These are phyloP conservation scores for Standfussiana lucernea DNA, from an alignment of 2,888 invertebrate species.

Conservation along the genomic window DNA sequence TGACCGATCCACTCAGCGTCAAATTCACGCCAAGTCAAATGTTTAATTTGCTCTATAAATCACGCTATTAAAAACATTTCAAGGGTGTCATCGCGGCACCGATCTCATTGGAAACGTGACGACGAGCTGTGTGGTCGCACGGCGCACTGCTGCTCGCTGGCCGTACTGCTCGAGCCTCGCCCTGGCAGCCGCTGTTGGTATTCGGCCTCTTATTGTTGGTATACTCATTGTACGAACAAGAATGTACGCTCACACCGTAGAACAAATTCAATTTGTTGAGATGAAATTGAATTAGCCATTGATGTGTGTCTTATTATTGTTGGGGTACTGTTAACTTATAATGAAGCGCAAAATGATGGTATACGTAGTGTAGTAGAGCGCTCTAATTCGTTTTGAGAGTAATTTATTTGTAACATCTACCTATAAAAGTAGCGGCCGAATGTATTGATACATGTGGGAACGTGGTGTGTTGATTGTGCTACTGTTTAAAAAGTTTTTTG, in stretches of 20 bases:
- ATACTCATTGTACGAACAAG: slow-evolving; percentile 78
- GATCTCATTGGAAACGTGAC: slow-evolving; percentile 89
- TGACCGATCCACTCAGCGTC: slow-evolving; percentile 89
- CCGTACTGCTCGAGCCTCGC: slow-evolving; percentile 27
- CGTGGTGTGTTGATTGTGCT: slow-evolving; percentile 42
- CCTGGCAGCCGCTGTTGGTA: slow-evolving; percentile 74
- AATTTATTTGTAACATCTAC: slow-evolving; percentile 52
- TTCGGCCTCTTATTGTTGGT: slow-evolving; percentile 78
- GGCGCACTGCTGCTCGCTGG: slow-evolving; percentile 59
- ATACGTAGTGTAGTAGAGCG: slow-evolving; percentile 24
- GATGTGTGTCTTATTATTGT: slow-evolving; percentile 69
- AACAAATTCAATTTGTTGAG: slow-evolving; percentile 84
- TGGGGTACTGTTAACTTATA: slow-evolving; percentile 63
- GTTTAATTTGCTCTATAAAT: slow-evolving; percentile 91
- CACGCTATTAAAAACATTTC: slow-evolving; percentile 90
- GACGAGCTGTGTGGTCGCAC: slow-evolving; percentile 85
- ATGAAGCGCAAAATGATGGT: slow-evolving; percentile 66
- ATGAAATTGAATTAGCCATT: slow-evolving; percentile 74
- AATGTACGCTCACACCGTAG: slow-evolving; percentile 72
- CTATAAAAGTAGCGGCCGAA: slow-evolving; percentile 33
- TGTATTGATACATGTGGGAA: slow-evolving; percentile 61
- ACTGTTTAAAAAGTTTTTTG: slow-evolving; percentile 54
- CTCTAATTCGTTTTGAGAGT: slow-evolving; percentile 50
- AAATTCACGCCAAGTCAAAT: slow-evolving; percentile 91
- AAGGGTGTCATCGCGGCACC: slow-evolving; percentile 89